A percentile compares a stretch with the other conserved stretches of the same genome.
Conservation (phyloP, 64 coral and sea anemone genomes). For the Porites australiensis region DNA sequence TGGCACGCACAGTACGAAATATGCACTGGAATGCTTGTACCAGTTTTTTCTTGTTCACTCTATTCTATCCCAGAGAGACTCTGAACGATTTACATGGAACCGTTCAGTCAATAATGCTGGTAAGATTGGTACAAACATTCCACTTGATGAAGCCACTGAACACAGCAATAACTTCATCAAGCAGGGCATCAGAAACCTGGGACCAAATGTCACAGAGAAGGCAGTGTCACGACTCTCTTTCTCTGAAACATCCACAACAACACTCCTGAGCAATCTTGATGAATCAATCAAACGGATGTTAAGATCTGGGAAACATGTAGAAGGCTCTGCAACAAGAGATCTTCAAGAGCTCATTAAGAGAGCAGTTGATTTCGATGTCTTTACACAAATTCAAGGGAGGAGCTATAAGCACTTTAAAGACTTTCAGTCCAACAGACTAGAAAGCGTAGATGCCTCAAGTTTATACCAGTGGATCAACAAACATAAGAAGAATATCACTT, state of each 20-base stretch:
- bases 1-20: constrained; percentile 53
- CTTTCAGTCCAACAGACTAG: background rate
- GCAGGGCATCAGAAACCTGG: constrained; percentile 59
- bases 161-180: constrained; percentile 69
- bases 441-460: constrained; percentile 22
- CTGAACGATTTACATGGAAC: constrained; percentile 52
- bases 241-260: constrained; percentile 15
- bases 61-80: constrained; percentile 22
- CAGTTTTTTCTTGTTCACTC: constrained; percentile 41
- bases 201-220: constrained; percentile 61
- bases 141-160: constrained; percentile 62
- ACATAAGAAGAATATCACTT: constrained; percentile 35
- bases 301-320: constrained; percentile 38
- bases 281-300: background rate
- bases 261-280: constrained; percentile 54
- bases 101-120: constrained; percentile 28
- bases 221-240: constrained; percentile 46
- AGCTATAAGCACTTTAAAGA: constrained; percentile 25
- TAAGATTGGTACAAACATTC: constrained; percentile 58
- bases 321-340: constrained; percentile 9
- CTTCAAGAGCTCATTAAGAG: constrained; percentile 49
- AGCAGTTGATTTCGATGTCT: constrained; percentile 30
- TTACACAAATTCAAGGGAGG: background rate
- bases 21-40: constrained; percentile 18
- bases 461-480: constrained; percentile 48